Conservation (phyloP, 2,797 vertebrate genomes). For the Morelia viridis region DNA sequence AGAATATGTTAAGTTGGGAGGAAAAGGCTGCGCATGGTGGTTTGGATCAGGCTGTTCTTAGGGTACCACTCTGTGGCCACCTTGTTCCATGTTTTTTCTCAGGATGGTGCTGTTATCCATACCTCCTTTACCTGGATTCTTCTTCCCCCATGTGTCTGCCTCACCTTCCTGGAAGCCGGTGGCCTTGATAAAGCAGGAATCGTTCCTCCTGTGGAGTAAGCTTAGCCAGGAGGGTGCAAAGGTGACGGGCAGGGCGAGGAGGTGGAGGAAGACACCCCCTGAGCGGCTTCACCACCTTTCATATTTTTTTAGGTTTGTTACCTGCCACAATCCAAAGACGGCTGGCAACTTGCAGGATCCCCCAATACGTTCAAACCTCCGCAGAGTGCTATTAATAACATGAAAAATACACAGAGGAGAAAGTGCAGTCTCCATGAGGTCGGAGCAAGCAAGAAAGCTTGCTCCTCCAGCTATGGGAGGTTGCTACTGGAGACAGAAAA, state of each 20-base stretch:
- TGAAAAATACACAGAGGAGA: background rate
- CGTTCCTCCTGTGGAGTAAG: background rate
- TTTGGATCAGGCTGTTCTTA: background rate
- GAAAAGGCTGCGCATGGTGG: background rate
- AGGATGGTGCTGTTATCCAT: background rate
- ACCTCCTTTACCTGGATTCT: too few relatives aligned
- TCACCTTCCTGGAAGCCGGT: background rate
- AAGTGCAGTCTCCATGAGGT: background rate
- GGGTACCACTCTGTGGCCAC: background rate
- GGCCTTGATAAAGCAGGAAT: background rate
- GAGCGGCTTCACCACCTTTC: background rate
- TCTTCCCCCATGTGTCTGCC: too few relatives aligned
- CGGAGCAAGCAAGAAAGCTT: slow-evolving; percentile 34
- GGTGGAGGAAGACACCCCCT: background rate
- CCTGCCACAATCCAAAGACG: background rate
- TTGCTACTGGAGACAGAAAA: accelerated
- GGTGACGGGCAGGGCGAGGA: too few relatives aligned
- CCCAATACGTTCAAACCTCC: background rate
- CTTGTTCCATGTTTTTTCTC: background rate
- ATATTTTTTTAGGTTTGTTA: background rate
- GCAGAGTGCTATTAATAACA: background rate
- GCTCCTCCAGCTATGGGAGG: slow-evolving; percentile 7
- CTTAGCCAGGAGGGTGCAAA: background rate
- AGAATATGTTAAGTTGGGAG: background rate
- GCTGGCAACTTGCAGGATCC: too few relatives aligned